Conservation (phyloP, 1,140 invertebrate species). For the Lepidotrigona ventralis region DNA sequence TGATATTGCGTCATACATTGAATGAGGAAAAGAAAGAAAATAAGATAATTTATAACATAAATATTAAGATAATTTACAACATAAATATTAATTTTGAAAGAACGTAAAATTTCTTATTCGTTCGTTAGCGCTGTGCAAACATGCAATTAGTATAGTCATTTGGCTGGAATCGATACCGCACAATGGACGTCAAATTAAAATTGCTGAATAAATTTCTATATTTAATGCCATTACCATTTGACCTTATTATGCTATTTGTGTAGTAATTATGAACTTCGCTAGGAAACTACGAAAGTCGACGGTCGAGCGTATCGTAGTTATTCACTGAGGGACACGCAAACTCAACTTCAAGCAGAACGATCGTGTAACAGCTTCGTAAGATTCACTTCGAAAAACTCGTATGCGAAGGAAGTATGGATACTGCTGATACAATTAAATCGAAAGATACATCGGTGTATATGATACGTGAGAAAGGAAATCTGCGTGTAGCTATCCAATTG, state of each 20-base stretch:
- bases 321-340: neutral
- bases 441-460: constrained; percentile 8
- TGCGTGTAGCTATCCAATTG: constrained; percentile 17
- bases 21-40: neutral
- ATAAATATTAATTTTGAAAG: neutral
- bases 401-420: neutral
- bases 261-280: neutral
- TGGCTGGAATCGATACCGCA: constrained; percentile 1
- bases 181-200: constrained; percentile 18
- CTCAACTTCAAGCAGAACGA: neutral
- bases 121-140: neutral
- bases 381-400: neutral
- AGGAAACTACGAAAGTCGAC: neutral
- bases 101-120: neutral
- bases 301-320: neutral
- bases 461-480: constrained; percentile 25
- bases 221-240: neutral
- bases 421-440: neutral
- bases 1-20: constrained; percentile 7
- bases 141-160: neutral
- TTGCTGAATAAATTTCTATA: constrained; percentile 24
- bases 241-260: too few relatives aligned
- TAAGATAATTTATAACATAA: constrained; percentile 10
- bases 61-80: constrained; percentile 10
- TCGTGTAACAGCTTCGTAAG: neutral